A percentile compares a stretch with the other conserved stretches of the same genome.
Evolutionary conservation across 2,888 invertebrate species (phyloP).

Genomic region (Auanema freiburgensis): DNA sequence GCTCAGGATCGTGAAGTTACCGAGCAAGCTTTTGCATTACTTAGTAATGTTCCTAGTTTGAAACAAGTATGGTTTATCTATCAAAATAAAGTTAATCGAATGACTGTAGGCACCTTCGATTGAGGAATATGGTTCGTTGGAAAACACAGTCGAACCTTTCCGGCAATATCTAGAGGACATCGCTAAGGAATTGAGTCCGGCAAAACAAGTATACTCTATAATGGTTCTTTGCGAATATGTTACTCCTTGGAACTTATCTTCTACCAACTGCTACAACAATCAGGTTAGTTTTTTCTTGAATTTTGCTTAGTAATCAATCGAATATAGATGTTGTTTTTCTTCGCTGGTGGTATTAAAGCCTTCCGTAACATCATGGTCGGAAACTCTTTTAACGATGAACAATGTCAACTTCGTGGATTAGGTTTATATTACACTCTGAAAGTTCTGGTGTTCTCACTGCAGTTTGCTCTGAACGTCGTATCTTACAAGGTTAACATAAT

Average conservation of each 20-base stretch:
- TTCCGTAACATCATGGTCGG: too few relatives aligned
- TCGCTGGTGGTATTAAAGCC: too few relatives aligned
- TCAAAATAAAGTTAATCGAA: neutral
- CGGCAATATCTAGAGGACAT: neutral
- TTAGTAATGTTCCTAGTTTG: constrained; percentile 9
- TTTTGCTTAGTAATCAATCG: too few relatives aligned
- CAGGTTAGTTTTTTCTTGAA: neutral
- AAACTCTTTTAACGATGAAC: too few relatives aligned
- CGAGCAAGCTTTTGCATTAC: constrained; percentile 7
- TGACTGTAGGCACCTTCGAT: neutral
- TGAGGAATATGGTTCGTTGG: neutral
- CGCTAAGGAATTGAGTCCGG: neutral
- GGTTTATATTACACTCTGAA: too few relatives aligned
- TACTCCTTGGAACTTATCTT: neutral
- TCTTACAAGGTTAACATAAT: too few relatives aligned
- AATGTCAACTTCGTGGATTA: too few relatives aligned
- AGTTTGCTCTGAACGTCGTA: too few relatives aligned
- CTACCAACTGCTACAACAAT: neutral
- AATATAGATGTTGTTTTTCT: too few relatives aligned
- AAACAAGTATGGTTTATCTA: neutral
- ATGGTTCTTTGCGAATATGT: neutral
- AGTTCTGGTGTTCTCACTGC: too few relatives aligned
- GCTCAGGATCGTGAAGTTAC: constrained; percentile 10
- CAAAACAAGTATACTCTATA: neutral
- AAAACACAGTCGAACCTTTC: neutral